Percentiles rank a stretch among this genome's conserved stretches.
phyloP scores from a whole-genome alignment of 2,797 vertebrate genomes.

The Picus viridis region DNA sequence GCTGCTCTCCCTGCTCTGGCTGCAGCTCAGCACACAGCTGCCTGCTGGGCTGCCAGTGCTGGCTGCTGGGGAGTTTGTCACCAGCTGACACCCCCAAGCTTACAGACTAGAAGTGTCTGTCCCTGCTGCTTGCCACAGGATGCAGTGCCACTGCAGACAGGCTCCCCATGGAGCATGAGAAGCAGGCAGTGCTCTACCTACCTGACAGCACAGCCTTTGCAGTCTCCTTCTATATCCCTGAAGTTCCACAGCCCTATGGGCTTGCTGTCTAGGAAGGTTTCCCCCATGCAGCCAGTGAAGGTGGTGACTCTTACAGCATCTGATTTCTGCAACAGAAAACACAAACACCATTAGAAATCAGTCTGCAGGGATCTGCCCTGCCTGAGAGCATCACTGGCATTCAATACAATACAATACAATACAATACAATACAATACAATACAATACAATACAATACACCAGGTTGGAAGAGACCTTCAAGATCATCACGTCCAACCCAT shows the following conservation, averaged over 20 bases:
- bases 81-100: too few species aligned
- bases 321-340: constrained; percentile 84
- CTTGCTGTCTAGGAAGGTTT: constrained; percentile 93
- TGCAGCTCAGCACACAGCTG: too few species aligned
- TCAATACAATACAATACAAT: too few species aligned
- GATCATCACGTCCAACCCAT: too few species aligned
- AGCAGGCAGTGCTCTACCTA: constrained; percentile 59
- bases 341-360: background rate
- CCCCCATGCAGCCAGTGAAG: constrained; percentile 96
- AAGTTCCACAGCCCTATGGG: constrained; percentile 98
- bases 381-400: background rate
- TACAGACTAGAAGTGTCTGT: background rate
- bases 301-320: constrained; percentile 90
- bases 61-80: too few species aligned
- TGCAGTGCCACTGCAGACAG: background rate
- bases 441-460: too few species aligned
- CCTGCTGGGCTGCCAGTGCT: too few species aligned
- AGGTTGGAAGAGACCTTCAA: too few species aligned
- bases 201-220: constrained; percentile 95
- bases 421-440: too few species aligned
- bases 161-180: background rate
- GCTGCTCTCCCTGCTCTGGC: too few species aligned
- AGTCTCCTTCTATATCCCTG: constrained; percentile 91
- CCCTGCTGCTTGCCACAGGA: background rate
- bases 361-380: background rate